Percentiles rank a stretch among this genome's conserved stretches.
phyloP scores from a whole-genome alignment of 2,797 vertebrate genomes.

The Mustela erminea region DNA sequence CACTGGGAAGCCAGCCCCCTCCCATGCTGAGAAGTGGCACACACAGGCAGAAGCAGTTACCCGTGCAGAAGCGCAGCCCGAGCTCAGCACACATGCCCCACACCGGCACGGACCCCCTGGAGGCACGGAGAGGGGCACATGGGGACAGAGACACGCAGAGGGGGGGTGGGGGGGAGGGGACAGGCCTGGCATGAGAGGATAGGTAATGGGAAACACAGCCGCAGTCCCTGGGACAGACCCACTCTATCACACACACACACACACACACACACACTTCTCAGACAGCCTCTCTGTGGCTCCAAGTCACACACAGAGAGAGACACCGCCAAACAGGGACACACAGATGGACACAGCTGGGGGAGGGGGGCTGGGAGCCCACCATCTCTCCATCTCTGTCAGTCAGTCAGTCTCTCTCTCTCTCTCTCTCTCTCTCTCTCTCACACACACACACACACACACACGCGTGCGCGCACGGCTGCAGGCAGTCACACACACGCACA shows the following conservation, averaged over 20 bases:
- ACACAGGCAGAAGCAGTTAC: constrained; percentile 59
- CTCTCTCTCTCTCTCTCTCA: background rate
- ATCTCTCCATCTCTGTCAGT: background rate
- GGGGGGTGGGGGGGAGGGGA: constrained; percentile 22
- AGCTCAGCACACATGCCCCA: constrained; percentile 47
- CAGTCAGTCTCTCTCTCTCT: no score
- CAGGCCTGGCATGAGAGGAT: background rate
- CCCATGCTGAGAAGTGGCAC: constrained; percentile 71
- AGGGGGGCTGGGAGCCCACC: constrained; percentile 56
- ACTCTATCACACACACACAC: constrained; percentile 27
- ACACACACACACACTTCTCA: constrained; percentile 35
- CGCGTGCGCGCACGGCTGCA: background rate
- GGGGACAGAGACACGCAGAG: background rate
- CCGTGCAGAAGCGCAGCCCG: constrained; percentile 42
- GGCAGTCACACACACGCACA: constrained; percentile 62
- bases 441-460: background rate
- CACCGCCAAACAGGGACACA: constrained; percentile 59
- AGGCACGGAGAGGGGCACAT: background rate
- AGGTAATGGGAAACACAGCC: constrained; percentile 74
- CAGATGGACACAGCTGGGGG: constrained; percentile 56
- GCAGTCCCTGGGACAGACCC: constrained; percentile 76
- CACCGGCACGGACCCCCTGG: background rate
- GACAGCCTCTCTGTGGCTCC: constrained; percentile 57
- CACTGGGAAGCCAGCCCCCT: constrained; percentile 10
- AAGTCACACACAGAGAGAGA: constrained; percentile 75